Base-by-base conservation (phyloP, 1,140 invertebrate species). In the Rhagoletis pomonella region DNA sequence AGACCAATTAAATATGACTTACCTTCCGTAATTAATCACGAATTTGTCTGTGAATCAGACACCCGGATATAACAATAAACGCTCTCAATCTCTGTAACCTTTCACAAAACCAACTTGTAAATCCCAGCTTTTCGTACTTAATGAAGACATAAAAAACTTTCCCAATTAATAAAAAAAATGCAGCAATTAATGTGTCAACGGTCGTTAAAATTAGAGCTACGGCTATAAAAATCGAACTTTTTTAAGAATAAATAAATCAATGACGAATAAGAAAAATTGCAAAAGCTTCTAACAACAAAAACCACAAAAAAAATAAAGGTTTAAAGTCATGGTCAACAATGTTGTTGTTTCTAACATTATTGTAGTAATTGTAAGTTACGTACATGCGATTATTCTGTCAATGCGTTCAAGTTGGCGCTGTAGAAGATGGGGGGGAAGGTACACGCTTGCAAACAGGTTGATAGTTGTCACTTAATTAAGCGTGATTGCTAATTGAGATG, bases 121-220 rank as follows among this genome's bases (percentile, higher is more conserved):
- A 17, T 44, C 44, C 17, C 47, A 81, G 14, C 10, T 67, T 39
- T 39, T 3, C 10, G 17, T 19, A 19, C 44, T 50, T 47, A 81
- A 81, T 81, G 2, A 81, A 81, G 73, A 81, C 73, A 81, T 81
- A 81, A 81, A 29, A 81, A 81, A 81, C 73, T 58, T 81, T 81
- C 73, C 6, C 10, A 42, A 29, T n/a, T 44, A 73, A 55, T 73
- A 81, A 81, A 77, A 81, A 19, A 44, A 29, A 4, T 29, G 6
- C 44, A 81, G 19, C 47, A 73, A 73, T 81, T 50, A 50, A 50
- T 50, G 1, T n/a, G 47, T 42, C 1, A 58, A 12, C 19, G 17
- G 17, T 81, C 47, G 47, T 50, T 55, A 81, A 81, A 81, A 55
- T 10, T 19, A 4, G n/a, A 12, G 17, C 47, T 55, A 55, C 19